Evolutionary conservation across 2,888 invertebrate genomes (phyloP), one percentile per base, ranked within the genome.

Genomic region (Lochmaea capreae): DNA sequence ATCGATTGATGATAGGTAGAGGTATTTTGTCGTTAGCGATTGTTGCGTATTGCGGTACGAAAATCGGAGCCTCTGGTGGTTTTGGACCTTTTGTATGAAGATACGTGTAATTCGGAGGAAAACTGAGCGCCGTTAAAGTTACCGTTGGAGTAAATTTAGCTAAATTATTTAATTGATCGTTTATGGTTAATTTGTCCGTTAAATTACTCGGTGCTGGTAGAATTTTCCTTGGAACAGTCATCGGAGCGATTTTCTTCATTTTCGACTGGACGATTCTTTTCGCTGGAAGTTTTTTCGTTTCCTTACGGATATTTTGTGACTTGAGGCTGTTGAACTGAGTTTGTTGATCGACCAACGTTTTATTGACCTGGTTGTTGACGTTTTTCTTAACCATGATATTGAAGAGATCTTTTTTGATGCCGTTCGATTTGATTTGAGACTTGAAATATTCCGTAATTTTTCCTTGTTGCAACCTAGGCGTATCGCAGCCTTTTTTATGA

Each of bases 391-490:
- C 67, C 76, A 75, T 74, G 65, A 71, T 81, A 61, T 71, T 81
- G 43, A 81, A 77, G 71, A 81, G 74, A 67, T 85, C 85, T 76
- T 85, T 85, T 74, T 84, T 84, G 62, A 83, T 83, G 65, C 80
- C 82, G 76, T 84, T 85, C 46, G 93, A 91, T 88, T 95, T 95
- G 89, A 94, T 92, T 87, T 95, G 95, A 77, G 94, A 92, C 86
- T 93, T 95, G 86, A 95, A 95, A 86, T 93, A 95, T 84, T 95
- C 94, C 39, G 94, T 94, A 85, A 95, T 95, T 87, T 95, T 94
- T 66, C 94, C 94, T 87, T 94, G 95, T 76, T 88, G 87, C 79
- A 88, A 87, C 75, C 85, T 85, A 62, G 83, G 80, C 63, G 67
- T 54, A 10, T 16, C 61, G 54, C 75, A 73, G 52, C 74, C 72